Evolutionary conservation across 2,797 vertebrate genomes (phyloP).

Genomic region (Lagorchestes hirsutus): DNA sequence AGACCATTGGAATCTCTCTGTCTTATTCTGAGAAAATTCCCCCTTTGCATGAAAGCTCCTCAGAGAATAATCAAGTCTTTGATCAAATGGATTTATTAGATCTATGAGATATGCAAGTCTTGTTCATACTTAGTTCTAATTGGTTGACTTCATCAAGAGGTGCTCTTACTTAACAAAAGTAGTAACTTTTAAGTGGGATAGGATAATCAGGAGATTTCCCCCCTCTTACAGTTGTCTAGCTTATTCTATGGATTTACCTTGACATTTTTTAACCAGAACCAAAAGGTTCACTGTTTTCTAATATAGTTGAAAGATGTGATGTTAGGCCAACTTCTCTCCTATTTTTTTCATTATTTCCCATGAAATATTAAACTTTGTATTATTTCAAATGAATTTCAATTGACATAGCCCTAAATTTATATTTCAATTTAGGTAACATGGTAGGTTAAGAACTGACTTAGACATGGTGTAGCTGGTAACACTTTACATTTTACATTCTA

Average conservation of each 20-base stretch:
- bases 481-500: neutral
- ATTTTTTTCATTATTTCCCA: neutral
- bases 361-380: neutral
- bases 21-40: neutral
- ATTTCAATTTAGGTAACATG: neutral
- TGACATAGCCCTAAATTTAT: neutral
- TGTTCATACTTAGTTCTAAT: neutral
- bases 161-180: neutral
- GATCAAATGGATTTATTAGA: neutral
- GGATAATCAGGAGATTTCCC: neutral
- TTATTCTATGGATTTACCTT: neutral
- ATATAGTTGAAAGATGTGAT: neutral
- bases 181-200: neutral
- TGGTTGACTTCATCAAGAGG: no score
- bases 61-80: neutral
- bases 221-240: neutral
- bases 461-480: neutral
- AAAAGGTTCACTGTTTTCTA: neutral
- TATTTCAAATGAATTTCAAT: neutral
- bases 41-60: neutral
- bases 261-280: neutral
- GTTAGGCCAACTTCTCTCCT: neutral
- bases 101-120: neutral
- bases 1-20: neutral
- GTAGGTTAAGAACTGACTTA: neutral